These are phyloP conservation scores for Listrodromus nycthemerus DNA, from an alignment of 2,888 invertebrate genomes.

Conservation along the genomic window DNA sequence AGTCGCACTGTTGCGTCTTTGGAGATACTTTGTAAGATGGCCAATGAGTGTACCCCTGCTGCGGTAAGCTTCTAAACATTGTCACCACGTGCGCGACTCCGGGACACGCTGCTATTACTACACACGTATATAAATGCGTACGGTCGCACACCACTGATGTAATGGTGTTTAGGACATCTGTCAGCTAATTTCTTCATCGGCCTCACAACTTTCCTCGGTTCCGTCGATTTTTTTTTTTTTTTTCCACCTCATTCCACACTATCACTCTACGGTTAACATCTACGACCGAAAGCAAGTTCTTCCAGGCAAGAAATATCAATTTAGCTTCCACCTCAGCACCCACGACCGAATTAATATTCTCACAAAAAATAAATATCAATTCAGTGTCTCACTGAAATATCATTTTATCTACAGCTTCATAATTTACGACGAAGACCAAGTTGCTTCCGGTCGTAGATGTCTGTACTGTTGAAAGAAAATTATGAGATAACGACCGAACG, in stretches of 20 bases:
- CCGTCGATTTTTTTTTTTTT: slow-evolving; percentile 21
- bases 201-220: slow-evolving; percentile 31
- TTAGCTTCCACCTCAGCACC: too few relatives aligned
- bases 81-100: slow-evolving; percentile 29
- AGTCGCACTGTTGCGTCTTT: neutral
- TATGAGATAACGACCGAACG: too few relatives aligned
- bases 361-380: too few relatives aligned
- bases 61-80: neutral
- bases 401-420: too few relatives aligned
- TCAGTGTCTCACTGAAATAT: too few relatives aligned
- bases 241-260: slow-evolving; percentile 6
- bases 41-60: neutral
- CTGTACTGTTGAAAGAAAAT: too few relatives aligned
- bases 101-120: slow-evolving; percentile 37
- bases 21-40: neutral
- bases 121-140: slow-evolving; percentile 13
- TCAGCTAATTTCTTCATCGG: slow-evolving; percentile 40
- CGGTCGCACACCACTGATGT: slow-evolving; percentile 14
- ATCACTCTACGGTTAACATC: neutral
- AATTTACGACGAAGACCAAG: too few relatives aligned
- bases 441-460: too few relatives aligned
- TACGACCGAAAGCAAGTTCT: too few relatives aligned
- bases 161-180: slow-evolving; percentile 33
- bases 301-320: too few relatives aligned
- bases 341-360: too few relatives aligned